Evolutionary conservation across 2,888 invertebrate species (phyloP).

Genomic region (Listrodromus nycthemerus): DNA sequence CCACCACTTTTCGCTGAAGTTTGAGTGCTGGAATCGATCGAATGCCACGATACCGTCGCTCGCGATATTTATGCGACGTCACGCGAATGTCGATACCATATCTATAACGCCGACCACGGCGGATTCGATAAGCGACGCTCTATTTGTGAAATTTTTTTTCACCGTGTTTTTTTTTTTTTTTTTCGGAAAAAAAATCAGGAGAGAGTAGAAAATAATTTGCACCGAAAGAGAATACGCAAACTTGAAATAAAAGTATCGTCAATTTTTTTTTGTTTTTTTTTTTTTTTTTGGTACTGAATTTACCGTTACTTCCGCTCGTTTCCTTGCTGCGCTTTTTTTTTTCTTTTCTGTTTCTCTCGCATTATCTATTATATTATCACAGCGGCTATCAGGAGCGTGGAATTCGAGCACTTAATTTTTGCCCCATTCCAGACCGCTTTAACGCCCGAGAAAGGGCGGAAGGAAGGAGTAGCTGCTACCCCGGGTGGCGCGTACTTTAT

Average conservation of each 20-base stretch:
- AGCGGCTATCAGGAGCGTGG: slow-evolving; percentile 37
- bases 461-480: slow-evolving; percentile 40
- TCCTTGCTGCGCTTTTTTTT: not conserved
- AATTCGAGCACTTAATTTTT: slow-evolving; percentile 70
- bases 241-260: not conserved
- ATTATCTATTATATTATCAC: slow-evolving; percentile 21
- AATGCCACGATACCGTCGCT: slow-evolving; percentile 38
- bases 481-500: slow-evolving; percentile 35
- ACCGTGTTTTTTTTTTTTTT: not conserved
- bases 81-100: slow-evolving; percentile 57
- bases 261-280: not conserved
- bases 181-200: not conserved
- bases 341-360: slow-evolving; percentile 1
- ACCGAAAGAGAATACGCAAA: not conserved
- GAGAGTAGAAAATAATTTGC: not conserved
- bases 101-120: slow-evolving; percentile 14
- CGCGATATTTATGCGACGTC: slow-evolving; percentile 54
- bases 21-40: slow-evolving; percentile 56
- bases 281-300: not conserved
- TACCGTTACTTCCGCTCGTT: not conserved
- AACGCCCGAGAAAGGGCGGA: slow-evolving; percentile 61
- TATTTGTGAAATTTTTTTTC: slow-evolving; percentile 15
- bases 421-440: slow-evolving; percentile 66
- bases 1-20: slow-evolving; percentile 33
- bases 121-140: slow-evolving; percentile 12